Percentiles rank a stretch among this genome's conserved stretches.
These are phyloP conservation scores for Catocala fraxini DNA, from an alignment of 2,888 invertebrate genomes.

Conservation along the genomic window DNA sequence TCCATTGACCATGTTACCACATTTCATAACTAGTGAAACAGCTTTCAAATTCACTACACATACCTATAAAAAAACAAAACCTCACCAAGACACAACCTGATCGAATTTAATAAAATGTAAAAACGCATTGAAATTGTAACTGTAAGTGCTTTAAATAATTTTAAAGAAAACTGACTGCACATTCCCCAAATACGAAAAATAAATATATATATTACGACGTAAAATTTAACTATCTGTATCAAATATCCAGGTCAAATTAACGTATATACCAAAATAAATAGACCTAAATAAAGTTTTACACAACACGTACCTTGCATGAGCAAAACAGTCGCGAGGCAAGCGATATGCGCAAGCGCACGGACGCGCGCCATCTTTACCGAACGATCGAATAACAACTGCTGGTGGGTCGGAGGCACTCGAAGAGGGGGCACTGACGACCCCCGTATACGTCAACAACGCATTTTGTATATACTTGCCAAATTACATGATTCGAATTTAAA, in stretches of 20 bases:
- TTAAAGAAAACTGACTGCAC: too few species aligned
- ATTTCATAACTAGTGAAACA: too few species aligned
- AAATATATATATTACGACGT: too few species aligned
- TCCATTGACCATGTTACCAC: too few species aligned
- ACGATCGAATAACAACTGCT: conserved; percentile 27
- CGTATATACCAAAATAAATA: conserved; percentile 19
- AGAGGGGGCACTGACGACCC: conserved; percentile 46
- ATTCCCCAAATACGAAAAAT: too few species aligned
- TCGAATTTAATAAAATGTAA: too few species aligned
- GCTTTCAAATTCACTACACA: too few species aligned
- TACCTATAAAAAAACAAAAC: too few species aligned
- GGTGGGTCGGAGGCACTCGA: conserved; percentile 12
- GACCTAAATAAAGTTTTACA: conserved; percentile 31
- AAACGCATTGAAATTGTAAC: too few species aligned
- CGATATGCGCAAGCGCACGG: conserved; percentile 42
- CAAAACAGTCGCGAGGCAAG: conserved; percentile 42
- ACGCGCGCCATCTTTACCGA: conserved; percentile 61
- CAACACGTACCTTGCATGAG: conserved; percentile 53
- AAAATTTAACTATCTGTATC: background rate
- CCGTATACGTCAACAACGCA: conserved; percentile 27
- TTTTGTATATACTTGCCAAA: conserved; percentile 44
- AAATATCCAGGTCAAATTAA: conserved; percentile 16
- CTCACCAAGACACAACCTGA: too few species aligned
- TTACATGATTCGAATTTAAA: conserved; percentile 37
- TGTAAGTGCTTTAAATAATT: too few species aligned